A percentile compares a stretch with the other conserved stretches of the same genome.
These are phyloP conservation scores for Borostomias antarcticus DNA, from an alignment of 2,797 vertebrate genomes.

Conservation along the genomic window DNA sequence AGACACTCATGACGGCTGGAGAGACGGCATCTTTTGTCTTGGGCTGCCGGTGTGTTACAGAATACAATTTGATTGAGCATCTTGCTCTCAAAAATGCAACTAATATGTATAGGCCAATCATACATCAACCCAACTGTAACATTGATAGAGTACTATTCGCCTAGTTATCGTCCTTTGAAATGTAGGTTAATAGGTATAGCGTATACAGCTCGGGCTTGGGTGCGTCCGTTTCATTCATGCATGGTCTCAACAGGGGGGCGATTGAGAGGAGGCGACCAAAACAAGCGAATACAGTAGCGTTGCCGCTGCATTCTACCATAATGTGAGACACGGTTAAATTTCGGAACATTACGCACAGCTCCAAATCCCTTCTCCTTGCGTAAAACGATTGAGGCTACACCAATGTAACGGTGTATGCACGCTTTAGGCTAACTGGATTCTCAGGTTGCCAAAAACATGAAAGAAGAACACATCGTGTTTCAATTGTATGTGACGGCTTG, in stretches of 20 bases:
- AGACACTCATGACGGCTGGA: background rate
- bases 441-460: background rate
- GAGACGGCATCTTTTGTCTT: conserved; percentile 73
- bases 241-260: conserved; percentile 44
- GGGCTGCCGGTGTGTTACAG: conserved; percentile 37
- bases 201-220: background rate
- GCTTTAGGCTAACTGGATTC: background rate
- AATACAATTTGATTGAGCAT: background rate
- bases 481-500: background rate
- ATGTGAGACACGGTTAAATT: background rate
- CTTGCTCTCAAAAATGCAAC: conserved; percentile 6
- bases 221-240: conserved; percentile 46
- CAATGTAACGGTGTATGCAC: background rate
- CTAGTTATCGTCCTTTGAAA: background rate
- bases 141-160: no score
- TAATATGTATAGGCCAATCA: background rate
- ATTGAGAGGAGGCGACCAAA: conserved; percentile 44
- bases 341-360: background rate
- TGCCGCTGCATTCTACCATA: background rate
- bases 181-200: conserved; percentile 14
- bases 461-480: background rate
- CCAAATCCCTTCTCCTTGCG: background rate
- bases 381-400: no score
- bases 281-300: conserved; percentile 30
- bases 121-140: background rate